These are phyloP conservation scores for Microtus richardsoni DNA, from an alignment of 2,113 vertebrate genomes.

Conservation along the genomic window DNA sequence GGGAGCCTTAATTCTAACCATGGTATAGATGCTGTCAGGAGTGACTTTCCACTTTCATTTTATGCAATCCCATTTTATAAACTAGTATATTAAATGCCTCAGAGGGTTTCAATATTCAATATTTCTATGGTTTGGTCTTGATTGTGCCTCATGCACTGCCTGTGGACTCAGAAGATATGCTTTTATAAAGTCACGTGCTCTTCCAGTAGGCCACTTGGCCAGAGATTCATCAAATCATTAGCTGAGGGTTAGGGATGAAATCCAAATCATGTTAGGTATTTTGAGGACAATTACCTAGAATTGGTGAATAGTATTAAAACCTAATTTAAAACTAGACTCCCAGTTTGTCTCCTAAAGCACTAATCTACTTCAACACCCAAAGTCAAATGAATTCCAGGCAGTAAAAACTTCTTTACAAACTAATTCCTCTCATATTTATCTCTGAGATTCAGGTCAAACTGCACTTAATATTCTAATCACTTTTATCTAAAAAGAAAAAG, in stretches of 20 bases:
- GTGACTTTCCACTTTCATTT: background rate
- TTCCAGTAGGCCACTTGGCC: background rate
- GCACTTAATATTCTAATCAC: slow-evolving; percentile 58
- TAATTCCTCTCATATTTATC: slow-evolving; percentile 60
- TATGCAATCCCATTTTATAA: background rate
- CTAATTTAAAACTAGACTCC: slow-evolving; percentile 56
- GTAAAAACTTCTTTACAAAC: slow-evolving; percentile 35
- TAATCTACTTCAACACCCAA: slow-evolving; percentile 17
- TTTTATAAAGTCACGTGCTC: slow-evolving; percentile 48
- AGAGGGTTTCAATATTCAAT: background rate
- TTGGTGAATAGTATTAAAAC: slow-evolving; percentile 41
- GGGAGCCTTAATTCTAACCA: background rate
- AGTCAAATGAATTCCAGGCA: slow-evolving; percentile 47
- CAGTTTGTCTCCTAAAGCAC: slow-evolving; percentile 22
- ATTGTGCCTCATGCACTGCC: background rate
- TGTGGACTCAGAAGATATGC: background rate
- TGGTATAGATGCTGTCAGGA: background rate
- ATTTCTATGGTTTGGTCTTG: background rate
- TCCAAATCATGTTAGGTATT: slow-evolving; percentile 28
- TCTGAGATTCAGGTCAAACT: slow-evolving; percentile 53
- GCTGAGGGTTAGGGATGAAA: slow-evolving; percentile 9
- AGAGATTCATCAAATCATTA: slow-evolving; percentile 23
- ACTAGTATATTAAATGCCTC: background rate
- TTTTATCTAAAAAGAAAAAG: slow-evolving; percentile 61
- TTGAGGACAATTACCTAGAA: slow-evolving; percentile 56